A percentile compares a stretch with the other conserved stretches of the same genome.
These are phyloP conservation scores for Menidia beryllina DNA, from an alignment of 2,113 vertebrate species.

Conservation along the genomic window DNA sequence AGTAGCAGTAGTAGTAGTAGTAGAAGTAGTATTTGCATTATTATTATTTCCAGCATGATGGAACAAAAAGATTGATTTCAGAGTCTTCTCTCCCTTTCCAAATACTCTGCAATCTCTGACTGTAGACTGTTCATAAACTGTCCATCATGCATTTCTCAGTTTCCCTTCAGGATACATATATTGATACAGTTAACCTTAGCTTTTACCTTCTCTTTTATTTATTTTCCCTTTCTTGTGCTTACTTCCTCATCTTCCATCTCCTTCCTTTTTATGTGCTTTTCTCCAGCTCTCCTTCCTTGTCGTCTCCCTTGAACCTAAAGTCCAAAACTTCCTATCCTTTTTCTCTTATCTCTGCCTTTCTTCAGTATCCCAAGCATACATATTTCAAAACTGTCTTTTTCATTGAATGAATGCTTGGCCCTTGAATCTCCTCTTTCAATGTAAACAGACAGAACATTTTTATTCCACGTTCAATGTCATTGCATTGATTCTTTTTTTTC, in stretches of 20 bases:
- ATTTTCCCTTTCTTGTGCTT: conserved; percentile 22
- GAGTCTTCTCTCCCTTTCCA: conserved; percentile 11
- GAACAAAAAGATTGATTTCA: conserved; percentile 3
- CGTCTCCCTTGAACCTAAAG: conserved; percentile 30
- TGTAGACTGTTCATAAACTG: conserved; percentile 33
- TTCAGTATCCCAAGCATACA: conserved; percentile 25
- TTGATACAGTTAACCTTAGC: conserved; percentile 42
- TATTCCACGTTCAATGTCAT: not conserved
- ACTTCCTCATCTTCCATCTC: conserved; percentile 15
- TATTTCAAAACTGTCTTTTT: conserved; percentile 47
- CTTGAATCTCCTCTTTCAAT: conserved; percentile 22
- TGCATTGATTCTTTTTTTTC: not conserved
- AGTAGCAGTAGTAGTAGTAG: too few relatives aligned
- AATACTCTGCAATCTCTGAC: conserved; percentile 26
- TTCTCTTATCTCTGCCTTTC: conserved; percentile 20
- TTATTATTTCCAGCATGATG: not conserved
- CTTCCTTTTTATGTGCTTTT: conserved; percentile 19
- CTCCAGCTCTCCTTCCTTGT: conserved; percentile 9
- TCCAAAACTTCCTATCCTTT: conserved; percentile 9
- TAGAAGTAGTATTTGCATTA: too few relatives aligned
- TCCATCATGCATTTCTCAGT: conserved; percentile 40
- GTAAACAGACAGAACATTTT: not conserved
- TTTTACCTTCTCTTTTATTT: conserved; percentile 48
- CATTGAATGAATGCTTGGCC: conserved; percentile 31
- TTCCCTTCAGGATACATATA: conserved; percentile 44